Evolutionary conservation across 2,888 invertebrate genomes (phyloP).

Genomic region (Epistrophella euchroma): DNA sequence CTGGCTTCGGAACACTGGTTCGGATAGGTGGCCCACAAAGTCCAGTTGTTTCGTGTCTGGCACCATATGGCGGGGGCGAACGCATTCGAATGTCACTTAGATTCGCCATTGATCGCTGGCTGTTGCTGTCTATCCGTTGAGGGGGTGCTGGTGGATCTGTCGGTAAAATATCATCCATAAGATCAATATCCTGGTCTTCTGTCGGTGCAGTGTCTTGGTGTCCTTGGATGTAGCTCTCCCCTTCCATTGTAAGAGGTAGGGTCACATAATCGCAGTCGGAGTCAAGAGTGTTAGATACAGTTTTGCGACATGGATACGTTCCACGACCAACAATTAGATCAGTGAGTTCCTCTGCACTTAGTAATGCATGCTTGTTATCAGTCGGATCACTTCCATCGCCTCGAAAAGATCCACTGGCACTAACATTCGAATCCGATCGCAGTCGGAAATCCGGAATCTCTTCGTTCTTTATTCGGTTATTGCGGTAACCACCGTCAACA

Average conservation of each 20-base stretch:
- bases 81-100: conserved; percentile 82
- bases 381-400: conserved; percentile 96
- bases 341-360: conserved; percentile 93
- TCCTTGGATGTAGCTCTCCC: conserved; percentile 86
- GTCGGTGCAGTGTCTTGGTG: conserved; percentile 87
- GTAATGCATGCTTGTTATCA: conserved; percentile 89
- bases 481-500: conserved; percentile 85
- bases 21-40: conserved; percentile 82
- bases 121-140: conserved; percentile 87
- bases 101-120: conserved; percentile 84
- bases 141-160: conserved; percentile 89
- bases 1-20: conserved; percentile 70
- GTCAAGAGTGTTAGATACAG: conserved; percentile 93
- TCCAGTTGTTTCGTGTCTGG: conserved; percentile 86
- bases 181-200: conserved; percentile 84
- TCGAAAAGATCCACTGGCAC: conserved; percentile 91
- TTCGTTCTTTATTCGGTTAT: conserved; percentile 84
- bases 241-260: conserved; percentile 86
- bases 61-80: conserved; percentile 90
- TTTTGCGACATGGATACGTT: conserved; percentile 90
- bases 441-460: conserved; percentile 86
- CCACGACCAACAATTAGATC: conserved; percentile 92
- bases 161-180: conserved; percentile 84
- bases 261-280: conserved; percentile 96
- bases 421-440: conserved; percentile 91